Evolutionary conservation across 2,113 vertebrate species (phyloP).

Genomic region (Chiloscyllium plagiosum): DNA sequence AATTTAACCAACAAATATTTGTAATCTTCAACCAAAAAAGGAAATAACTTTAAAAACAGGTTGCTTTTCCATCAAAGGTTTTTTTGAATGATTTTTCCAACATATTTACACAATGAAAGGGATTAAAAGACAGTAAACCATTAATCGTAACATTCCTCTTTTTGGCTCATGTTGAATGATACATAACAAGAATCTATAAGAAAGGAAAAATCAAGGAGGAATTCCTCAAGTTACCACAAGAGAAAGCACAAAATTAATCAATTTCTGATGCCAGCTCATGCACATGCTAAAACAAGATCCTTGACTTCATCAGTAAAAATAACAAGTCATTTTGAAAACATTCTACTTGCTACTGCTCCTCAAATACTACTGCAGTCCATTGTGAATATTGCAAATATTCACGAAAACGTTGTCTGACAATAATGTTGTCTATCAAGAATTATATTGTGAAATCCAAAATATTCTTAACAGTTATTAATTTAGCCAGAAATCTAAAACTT

Average conservation of each 20-base stretch:
- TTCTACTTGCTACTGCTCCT: not conserved
- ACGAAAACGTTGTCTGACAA: not conserved
- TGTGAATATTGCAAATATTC: not conserved
- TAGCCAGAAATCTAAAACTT: not conserved
- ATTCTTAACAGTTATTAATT: not conserved
- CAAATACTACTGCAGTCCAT: slow-evolving; percentile 12
- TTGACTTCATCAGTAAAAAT: slow-evolving; percentile 6
- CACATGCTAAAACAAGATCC: not conserved
- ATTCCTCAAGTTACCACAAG: not conserved
- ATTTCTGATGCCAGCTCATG: slow-evolving; percentile 11
- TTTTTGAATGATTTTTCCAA: not conserved
- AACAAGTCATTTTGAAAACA: not conserved
- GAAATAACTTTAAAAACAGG: not conserved
- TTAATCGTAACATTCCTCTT: not conserved
- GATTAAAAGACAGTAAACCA: not conserved
- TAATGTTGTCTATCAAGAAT: not conserved
- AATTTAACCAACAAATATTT: not conserved
- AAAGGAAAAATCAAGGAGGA: not conserved
- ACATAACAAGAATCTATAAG: not conserved
- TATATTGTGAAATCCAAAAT: not conserved
- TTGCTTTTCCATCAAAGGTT: not conserved
- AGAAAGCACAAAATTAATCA: not conserved
- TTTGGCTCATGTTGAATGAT: slow-evolving; percentile 1
- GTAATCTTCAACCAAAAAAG: not conserved
- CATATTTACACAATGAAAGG: slow-evolving; percentile 29